A percentile compares a stretch with the other conserved stretches of the same genome.
Conservation (phyloP, 2,888 invertebrate genomes). For the Dolomedes plantarius region DNA sequence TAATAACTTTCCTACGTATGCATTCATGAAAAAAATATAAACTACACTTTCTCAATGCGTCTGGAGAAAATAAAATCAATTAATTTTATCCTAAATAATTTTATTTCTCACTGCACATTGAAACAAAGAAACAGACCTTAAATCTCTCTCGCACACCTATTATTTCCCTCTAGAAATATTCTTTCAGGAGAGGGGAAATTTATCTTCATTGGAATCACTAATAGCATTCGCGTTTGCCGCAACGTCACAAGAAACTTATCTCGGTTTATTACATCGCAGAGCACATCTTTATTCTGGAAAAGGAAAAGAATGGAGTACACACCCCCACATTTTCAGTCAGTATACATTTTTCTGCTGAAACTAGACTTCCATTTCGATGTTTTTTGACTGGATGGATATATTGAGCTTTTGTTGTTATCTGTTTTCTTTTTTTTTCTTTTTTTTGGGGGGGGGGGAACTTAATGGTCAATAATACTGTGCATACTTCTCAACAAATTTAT, state of each 20-base stretch:
- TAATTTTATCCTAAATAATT: neutral
- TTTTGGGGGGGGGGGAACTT: too few species aligned
- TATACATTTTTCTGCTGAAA: neutral
- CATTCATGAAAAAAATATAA: too few species aligned
- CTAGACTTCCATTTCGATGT: neutral
- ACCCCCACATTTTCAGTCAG: neutral
- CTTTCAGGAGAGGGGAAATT: conserved; percentile 49
- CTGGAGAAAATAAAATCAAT: too few species aligned
- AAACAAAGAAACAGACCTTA: neutral
- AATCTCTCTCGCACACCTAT: neutral
- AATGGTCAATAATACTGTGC: too few species aligned
- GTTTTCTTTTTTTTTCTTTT: too few species aligned
- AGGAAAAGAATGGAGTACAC: neutral
- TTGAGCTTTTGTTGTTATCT: too few species aligned
- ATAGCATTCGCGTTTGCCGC: conserved; percentile 54
- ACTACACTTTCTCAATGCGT: too few species aligned
- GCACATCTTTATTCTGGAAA: neutral
- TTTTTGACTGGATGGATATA: neutral
- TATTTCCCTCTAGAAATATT: neutral
- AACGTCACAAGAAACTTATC: conserved; percentile 15
- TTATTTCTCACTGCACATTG: neutral
- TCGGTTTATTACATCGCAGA: neutral
- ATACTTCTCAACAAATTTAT: too few species aligned
- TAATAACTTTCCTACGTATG: too few species aligned
- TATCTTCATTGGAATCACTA: conserved; percentile 67